Evolutionary conservation across 2,888 invertebrate genomes (phyloP), one percentile per base, ranked within the genome.

Genomic region (Andricus quercusramuli): DNA sequence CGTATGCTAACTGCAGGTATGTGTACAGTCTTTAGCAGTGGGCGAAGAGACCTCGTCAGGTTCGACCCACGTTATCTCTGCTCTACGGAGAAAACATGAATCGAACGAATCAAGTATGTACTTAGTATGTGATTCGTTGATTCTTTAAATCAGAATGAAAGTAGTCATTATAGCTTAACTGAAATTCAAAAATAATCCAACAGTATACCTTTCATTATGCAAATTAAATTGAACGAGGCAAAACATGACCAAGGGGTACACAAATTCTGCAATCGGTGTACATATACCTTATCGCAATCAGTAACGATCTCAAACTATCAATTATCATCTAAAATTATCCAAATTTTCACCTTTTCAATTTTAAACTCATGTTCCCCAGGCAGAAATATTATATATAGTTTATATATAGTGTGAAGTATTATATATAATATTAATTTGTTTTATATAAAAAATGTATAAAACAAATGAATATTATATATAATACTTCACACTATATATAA

Each of bases 31-130:
- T 64, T 80, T 81, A 81, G 80, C 77, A 78, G 82, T 84, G 80
- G 83, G 83, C 83, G 84, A 83, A 80, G 78, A 80, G 77, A 82
- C 81, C 80, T 82, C 84, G 79, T 83, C 82, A 66, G 79, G 78
- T 80, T 70, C 83, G 79, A 66, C 85, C 85, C 83, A 85, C 85
- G 83, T 82, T 79, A 70, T 44, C 22, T 68, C 59, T 47, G 37
- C 79, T 67, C 77, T 67, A 77, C 67, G 62, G 44, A 68, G 70
- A 77, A 80, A 68, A 77, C 77, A 29, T 70, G 62, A 77, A 68
- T 79, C 76, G 76, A 78, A 59, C 78, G 41, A 51, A 68, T 25
- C 78, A 44, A 67, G 37, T 67, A 22, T 20, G n/a, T 67, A 67
- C 67, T 67, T 67, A 32, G 56, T 32, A 29, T 51, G 56, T 32